Evolutionary conservation across 2,797 vertebrate species (phyloP), one percentile per base, ranked within the genome.

Genomic region (Peromyscus eremicus): DNA sequence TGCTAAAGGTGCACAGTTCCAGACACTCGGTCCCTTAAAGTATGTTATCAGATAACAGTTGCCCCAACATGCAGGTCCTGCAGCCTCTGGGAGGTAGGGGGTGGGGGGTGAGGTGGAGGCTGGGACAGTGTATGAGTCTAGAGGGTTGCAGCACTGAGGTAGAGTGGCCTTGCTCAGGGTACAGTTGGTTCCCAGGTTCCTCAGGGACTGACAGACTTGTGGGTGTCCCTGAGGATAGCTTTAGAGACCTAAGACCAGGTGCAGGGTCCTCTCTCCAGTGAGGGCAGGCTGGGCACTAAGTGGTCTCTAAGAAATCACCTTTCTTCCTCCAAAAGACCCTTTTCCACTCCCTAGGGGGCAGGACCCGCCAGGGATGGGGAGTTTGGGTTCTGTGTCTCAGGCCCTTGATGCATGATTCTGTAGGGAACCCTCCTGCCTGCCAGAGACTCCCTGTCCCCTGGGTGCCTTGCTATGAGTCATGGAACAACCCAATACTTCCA

Each of bases 401-500:
- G 49, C 11, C 52, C 52, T 70, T 60, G 34, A 37, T 21, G 21
- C 25, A 10, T 34, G 29, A 68, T 57, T 52, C 23, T 55, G 68
- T 64, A 71, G 49, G 49, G 68, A 85, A 85, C 6, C 62, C 29
- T 68, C 62, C 34, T 87, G 49, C 85, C 25, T 57, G 68, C 13
- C 49, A 71, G 66, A 87, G 66, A 17, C 9, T 52, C 14, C 0
- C 70, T 60, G 86, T n/a, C 3, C 62, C 49, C 0, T 40, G 11
- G 23, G 21, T 52, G 82, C 2, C 71, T 85, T 27, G 9, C 55
- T 3, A 0, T 0, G 64, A 62, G 37, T 29, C 86, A 88, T 32
- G 27, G 0, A 17, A 0, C 0, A 2, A 52, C 16, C 55, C 19
- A 13, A 4, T 43, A 34, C 10, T 29, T 2, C 19, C 0, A 9